These are phyloP conservation scores for Flexamia atlantica DNA, from an alignment of 2,888 invertebrate genomes.

Conservation along the genomic window DNA sequence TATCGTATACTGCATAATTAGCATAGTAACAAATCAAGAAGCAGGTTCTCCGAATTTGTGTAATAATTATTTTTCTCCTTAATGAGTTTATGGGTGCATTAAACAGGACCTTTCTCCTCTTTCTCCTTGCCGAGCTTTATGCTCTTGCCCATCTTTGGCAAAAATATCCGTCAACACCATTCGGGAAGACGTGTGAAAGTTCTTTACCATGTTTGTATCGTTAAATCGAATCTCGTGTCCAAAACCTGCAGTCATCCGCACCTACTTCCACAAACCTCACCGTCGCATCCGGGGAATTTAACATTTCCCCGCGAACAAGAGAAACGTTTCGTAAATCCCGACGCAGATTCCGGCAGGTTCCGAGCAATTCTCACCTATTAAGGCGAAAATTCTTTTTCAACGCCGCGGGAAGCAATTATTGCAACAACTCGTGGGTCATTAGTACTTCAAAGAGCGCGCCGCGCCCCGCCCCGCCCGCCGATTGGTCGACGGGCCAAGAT, in stretches of 20 bases:
- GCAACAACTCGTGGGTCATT: neutral
- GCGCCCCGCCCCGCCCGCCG: conserved; percentile 36
- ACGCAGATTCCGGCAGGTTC: neutral
- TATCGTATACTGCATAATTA: too few relatives aligned
- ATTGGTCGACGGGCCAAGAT: conserved; percentile 63
- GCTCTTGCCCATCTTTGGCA: too few relatives aligned
- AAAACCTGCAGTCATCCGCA: neutral
- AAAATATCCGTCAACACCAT: too few relatives aligned
- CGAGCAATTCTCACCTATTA: conserved; percentile 22
- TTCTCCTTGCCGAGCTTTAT: too few relatives aligned
- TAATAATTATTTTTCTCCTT: too few relatives aligned
- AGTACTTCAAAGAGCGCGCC: conserved; percentile 25
- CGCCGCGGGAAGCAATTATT: neutral
- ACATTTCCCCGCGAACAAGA: neutral
- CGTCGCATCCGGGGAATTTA: too few relatives aligned
- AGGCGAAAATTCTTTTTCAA: neutral
- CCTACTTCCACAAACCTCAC: neutral
- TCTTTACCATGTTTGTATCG: neutral
- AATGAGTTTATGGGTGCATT: too few relatives aligned
- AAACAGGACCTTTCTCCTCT: too few relatives aligned
- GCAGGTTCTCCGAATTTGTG: too few relatives aligned
- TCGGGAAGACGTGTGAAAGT: too few relatives aligned
- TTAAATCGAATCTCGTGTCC: neutral
- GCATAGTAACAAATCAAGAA: too few relatives aligned
- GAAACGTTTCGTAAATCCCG: neutral